phyloP scores from a whole-genome alignment of 2,113 vertebrate species.

The Chloropsis cyanopogon region DNA sequence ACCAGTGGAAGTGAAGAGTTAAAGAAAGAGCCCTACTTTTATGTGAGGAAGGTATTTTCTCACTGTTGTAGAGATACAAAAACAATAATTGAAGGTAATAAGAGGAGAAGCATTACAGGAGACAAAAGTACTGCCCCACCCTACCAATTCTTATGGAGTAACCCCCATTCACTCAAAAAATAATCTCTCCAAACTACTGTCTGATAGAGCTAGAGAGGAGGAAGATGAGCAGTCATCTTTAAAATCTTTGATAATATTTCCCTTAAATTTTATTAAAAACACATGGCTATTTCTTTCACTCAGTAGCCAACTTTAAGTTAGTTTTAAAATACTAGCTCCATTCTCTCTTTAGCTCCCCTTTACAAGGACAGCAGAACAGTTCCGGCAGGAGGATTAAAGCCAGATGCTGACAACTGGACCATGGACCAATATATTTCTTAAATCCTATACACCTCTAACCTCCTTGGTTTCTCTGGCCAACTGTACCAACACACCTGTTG shows the following conservation, averaged over 20 bases:
- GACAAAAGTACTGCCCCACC: neutral
- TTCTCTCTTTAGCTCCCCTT: neutral
- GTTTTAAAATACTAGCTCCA: neutral
- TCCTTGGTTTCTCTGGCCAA: neutral
- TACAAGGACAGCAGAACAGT: neutral
- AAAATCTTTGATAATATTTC: neutral
- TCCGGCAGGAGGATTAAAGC: neutral
- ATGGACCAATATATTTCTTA: neutral
- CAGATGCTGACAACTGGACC: neutral
- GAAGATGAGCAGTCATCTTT: neutral
- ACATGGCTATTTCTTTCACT: neutral
- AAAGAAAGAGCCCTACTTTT: neutral
- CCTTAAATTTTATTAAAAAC: neutral
- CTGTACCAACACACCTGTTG: neutral
- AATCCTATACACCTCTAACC: neutral
- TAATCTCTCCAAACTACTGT: neutral
- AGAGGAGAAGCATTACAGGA: neutral
- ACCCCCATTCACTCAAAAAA: neutral
- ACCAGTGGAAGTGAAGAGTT: neutral
- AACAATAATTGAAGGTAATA: neutral
- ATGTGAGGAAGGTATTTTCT: neutral
- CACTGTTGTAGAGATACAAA: neutral
- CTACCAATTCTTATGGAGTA: fast-evolving
- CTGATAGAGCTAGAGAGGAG: neutral
- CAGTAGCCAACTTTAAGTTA: neutral